phyloP scores from a whole-genome alignment of 2,797 vertebrate genomes.

The Cynodonichthys magdalenae region DNA sequence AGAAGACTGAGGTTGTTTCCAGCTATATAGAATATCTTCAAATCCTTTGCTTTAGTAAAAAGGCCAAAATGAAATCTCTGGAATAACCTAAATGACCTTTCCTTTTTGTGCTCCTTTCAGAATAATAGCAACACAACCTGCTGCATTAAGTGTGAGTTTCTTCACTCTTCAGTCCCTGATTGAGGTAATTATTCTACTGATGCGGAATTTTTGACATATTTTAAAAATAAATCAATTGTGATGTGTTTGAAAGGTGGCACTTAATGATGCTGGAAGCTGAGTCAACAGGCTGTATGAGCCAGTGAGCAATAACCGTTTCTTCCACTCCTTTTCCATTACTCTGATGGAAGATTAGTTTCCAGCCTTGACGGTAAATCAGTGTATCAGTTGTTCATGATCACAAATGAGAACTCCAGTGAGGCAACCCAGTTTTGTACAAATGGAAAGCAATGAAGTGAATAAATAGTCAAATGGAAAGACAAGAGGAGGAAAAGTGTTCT shows the following conservation, averaged over 20 bases:
- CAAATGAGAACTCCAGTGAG: slow-evolving; percentile 13
- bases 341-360: slow-evolving; percentile 13
- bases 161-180: slow-evolving; percentile 1
- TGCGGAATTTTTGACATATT: slow-evolving; percentile 15
- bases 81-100: slow-evolving; percentile 24
- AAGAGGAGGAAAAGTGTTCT: background rate
- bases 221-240: background rate
- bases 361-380: slow-evolving; percentile 16
- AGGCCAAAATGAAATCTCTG: background rate
- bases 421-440: slow-evolving; percentile 7
- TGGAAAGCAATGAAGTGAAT: slow-evolving; percentile 1
- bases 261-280: background rate
- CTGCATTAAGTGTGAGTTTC: slow-evolving; percentile 23
- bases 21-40: slow-evolving; percentile 25
- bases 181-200: slow-evolving; percentile 25
- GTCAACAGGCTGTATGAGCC: slow-evolving; percentile 1
- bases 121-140: slow-evolving; percentile 24
- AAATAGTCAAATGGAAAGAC: slow-evolving; percentile 3
- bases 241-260: slow-evolving; percentile 7
- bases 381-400: slow-evolving; percentile 8
- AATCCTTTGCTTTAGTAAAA: slow-evolving; percentile 10
- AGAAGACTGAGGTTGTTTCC: slow-evolving; percentile 35
- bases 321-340: slow-evolving; percentile 2
- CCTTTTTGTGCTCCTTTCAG: slow-evolving; percentile 31
- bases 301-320: background rate